Percentiles rank a stretch among this genome's conserved stretches.
Conservation (phyloP, 2,113 vertebrate species). For the Barnardius zonarius region DNA sequence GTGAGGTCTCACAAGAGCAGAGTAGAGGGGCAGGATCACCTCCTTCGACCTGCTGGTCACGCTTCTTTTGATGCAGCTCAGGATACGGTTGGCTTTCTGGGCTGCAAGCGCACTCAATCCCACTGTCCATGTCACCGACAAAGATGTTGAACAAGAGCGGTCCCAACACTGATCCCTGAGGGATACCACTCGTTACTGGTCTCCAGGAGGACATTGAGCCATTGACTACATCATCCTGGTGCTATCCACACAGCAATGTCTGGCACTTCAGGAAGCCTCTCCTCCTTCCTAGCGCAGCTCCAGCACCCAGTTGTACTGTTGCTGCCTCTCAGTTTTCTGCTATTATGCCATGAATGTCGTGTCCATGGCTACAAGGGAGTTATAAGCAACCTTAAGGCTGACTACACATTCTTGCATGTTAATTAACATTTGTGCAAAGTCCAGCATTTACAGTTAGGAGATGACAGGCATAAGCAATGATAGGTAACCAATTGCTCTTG, state of each 20-base stretch:
- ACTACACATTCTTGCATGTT: background rate
- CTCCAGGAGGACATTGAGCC: too few relatives aligned
- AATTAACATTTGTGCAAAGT: background rate
- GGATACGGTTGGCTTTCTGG: too few relatives aligned
- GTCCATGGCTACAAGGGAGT: background rate
- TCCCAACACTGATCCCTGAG: too few relatives aligned
- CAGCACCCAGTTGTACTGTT: background rate
- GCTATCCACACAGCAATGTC: fast-evolving
- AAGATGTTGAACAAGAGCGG: too few relatives aligned
- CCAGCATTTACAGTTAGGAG: background rate
- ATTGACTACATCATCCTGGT: background rate
- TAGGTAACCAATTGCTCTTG: background rate
- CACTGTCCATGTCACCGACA: too few relatives aligned
- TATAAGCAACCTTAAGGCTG: background rate
- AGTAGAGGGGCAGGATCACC: too few relatives aligned
- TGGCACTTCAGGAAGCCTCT: background rate
- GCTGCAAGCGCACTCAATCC: too few relatives aligned
- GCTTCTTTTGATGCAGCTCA: too few relatives aligned
- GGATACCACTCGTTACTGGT: too few relatives aligned
- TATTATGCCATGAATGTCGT: background rate
- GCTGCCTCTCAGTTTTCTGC: background rate
- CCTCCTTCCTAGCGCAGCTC: background rate
- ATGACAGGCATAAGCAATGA: background rate
- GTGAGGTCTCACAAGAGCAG: too few relatives aligned
- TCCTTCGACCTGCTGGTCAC: too few relatives aligned